Evolutionary conservation across 2,113 vertebrate genomes (phyloP).

Genomic region (Suncus etruscus): DNA sequence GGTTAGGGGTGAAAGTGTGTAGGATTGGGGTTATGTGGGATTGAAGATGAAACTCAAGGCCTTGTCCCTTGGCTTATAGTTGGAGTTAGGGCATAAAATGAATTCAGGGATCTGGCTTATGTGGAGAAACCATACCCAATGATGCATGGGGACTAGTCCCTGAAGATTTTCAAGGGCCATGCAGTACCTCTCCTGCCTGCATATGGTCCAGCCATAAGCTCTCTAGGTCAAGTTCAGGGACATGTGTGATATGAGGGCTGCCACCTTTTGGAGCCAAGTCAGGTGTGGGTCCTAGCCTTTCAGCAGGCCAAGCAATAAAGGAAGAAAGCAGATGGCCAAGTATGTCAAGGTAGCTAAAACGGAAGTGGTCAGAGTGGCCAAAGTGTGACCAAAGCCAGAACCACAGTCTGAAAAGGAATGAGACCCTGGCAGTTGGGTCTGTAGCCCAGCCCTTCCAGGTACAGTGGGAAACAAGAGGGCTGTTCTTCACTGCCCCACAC

Average conservation of each 20-base stretch:
- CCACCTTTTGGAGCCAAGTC: not conserved
- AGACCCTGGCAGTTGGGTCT: not conserved
- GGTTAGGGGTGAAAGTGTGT: too few species aligned
- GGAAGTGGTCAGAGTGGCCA: not conserved
- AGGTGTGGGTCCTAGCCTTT: not conserved
- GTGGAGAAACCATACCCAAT: not conserved
- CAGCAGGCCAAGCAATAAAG: slow-evolving; percentile 28
- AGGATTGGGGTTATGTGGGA: too few species aligned
- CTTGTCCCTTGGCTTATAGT: too few species aligned
- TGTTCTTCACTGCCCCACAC: not conserved
- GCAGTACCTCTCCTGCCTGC: too few species aligned
- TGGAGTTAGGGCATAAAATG: not conserved
- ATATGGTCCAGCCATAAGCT: too few species aligned
- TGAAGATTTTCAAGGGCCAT: too few species aligned
- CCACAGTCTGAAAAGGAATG: not conserved
- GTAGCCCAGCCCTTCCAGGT: not conserved
- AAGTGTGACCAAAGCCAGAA: slow-evolving; percentile 12
- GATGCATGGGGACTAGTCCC: too few species aligned
- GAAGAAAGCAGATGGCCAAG: not conserved
- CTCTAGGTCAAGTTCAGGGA: too few species aligned
- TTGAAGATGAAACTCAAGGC: too few species aligned
- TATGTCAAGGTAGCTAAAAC: not conserved
- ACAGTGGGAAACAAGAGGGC: not conserved
- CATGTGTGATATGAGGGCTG: not conserved
- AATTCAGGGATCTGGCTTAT: not conserved